phyloP scores from a whole-genome alignment of 2,888 invertebrate species.

The Chesias legatella region DNA sequence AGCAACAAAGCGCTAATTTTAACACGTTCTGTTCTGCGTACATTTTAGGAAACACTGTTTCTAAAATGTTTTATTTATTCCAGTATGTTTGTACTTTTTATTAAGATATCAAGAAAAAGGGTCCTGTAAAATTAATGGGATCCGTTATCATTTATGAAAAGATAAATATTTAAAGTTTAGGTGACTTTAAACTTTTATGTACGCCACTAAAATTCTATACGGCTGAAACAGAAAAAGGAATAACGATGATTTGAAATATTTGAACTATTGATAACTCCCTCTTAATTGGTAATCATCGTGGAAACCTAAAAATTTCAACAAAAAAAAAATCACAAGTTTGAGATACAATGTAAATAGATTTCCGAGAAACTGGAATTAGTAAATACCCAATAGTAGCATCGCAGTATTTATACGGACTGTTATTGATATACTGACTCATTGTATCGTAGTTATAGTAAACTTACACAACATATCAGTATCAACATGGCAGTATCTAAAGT shows the following conservation, averaged over 20 bases:
- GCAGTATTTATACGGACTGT: slow-evolving; percentile 21
- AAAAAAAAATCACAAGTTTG: slow-evolving; percentile 26
- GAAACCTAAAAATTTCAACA: too few species aligned
- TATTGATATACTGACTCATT: slow-evolving; percentile 11
- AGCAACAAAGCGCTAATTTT: slow-evolving; percentile 25
- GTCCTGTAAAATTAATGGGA: too few species aligned
- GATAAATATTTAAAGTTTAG: too few species aligned
- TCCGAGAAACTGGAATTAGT: slow-evolving; percentile 20
- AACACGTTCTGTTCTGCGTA: slow-evolving; percentile 24
- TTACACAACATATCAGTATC: not conserved
- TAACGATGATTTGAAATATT: too few species aligned
- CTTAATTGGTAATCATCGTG: too few species aligned
- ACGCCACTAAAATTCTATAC: too few species aligned
- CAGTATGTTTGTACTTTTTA: too few species aligned
- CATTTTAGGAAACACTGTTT: slow-evolving; percentile 14
- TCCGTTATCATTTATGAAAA: too few species aligned
- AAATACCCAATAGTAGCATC: slow-evolving; percentile 21
- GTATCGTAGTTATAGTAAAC: not conserved
- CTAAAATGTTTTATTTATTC: slow-evolving; percentile 22
- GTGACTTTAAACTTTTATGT: too few species aligned
- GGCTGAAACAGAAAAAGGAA: too few species aligned
- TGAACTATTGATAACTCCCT: too few species aligned
- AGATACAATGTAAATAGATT: slow-evolving; percentile 17
- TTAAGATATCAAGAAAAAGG: too few species aligned
- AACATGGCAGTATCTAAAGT: slow-evolving; percentile 30